Evolutionary conservation across 64 coral and sea anemone genomes (phyloP), one percentile per base, ranked within the genome.

Genomic region (Actinia tenebrosa): DNA sequence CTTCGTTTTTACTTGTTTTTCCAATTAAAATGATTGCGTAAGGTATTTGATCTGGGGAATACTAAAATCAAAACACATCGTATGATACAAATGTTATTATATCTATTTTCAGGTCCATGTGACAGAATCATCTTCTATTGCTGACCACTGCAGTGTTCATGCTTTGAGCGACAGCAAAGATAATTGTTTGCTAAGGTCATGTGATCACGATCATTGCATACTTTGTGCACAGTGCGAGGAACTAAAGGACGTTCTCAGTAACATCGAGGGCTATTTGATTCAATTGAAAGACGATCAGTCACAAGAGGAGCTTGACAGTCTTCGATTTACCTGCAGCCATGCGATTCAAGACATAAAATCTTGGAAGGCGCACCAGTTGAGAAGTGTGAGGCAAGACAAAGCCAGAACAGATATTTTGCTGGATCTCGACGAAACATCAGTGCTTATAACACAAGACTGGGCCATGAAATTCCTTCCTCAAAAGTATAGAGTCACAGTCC

Each of bases 71-170:
- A n/a, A n/a, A n/a, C n/a, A n/a, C n/a, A n/a, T n/a, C n/a, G n/a
- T n/a, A n/a, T n/a, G n/a, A n/a, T n/a, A n/a, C n/a, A n/a, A n/a
- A n/a, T n/a, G n/a, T n/a, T n/a, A n/a, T n/a, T n/a, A n/a, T n/a
- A n/a, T n/a, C n/a, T n/a, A n/a, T n/a, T n/a, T n/a, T n/a, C n/a
- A 86, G 84, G 84, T 86, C 18, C 84, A 86, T 86, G 60, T 72
- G 14, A 52, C 84, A 63, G 42, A 86, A 47, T 37, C 26, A 27
- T 86, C 84, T 11, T 19, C 61, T 23, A 61, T 86, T 42, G 84
- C 84, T 46, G 84, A 86, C 66, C 84, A 86, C 44, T 86, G 84
- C 47, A 13, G 61, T 45, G 10, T 18, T n/a, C 46, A 45, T 86
- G 84, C 84, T 22, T 44, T 86, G 26, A 86, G 60, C 44, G 84